Evolutionary conservation across 2,888 invertebrate species (phyloP).

Genomic region (Eilema depressum): DNA sequence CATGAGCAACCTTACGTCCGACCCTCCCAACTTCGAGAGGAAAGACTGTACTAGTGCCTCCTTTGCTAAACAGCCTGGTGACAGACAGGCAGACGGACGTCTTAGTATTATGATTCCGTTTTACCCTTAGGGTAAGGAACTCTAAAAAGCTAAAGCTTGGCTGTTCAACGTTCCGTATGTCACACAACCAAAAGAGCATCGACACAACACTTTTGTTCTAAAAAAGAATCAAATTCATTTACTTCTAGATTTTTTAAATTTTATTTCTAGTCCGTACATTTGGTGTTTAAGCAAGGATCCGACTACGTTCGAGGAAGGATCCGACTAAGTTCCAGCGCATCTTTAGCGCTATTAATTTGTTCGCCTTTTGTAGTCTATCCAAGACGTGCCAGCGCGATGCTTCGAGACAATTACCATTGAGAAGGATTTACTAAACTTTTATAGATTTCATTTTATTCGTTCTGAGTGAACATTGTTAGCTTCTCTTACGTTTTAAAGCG

Average conservation of each 20-base stretch:
- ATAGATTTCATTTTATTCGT: slow-evolving; percentile 56
- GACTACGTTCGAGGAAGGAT: slow-evolving; percentile 43
- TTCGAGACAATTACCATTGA: slow-evolving; percentile 56
- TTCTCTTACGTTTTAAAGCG: slow-evolving; percentile 48
- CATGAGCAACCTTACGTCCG: too few species aligned
- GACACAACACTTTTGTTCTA: slow-evolving; percentile 72
- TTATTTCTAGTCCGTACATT: slow-evolving; percentile 67
- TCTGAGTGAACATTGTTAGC: slow-evolving; percentile 50
- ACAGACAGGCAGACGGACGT: too few species aligned
- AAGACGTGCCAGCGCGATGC: slow-evolving; percentile 54
- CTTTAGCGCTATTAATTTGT: slow-evolving; percentile 64
- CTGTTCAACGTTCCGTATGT: slow-evolving; percentile 48
- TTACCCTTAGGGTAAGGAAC: too few species aligned
- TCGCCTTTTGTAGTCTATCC: slow-evolving; percentile 54
- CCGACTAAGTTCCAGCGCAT: slow-evolving; percentile 57
- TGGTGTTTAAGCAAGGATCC: slow-evolving; percentile 63
- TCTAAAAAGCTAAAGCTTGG: background rate
- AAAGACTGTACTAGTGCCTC: too few species aligned
- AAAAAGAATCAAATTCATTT: slow-evolving; percentile 69
- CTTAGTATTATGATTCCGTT: too few species aligned
- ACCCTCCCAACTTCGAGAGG: too few species aligned
- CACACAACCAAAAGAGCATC: slow-evolving; percentile 66
- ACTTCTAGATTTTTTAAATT: slow-evolving; percentile 70
- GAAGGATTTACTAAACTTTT: slow-evolving; percentile 54
- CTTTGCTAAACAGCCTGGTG: too few species aligned